Percentiles rank a stretch among this genome's conserved stretches.
Evolutionary conservation across 2,113 vertebrate species (phyloP).

Genomic region (Ciconia maguari): DNA sequence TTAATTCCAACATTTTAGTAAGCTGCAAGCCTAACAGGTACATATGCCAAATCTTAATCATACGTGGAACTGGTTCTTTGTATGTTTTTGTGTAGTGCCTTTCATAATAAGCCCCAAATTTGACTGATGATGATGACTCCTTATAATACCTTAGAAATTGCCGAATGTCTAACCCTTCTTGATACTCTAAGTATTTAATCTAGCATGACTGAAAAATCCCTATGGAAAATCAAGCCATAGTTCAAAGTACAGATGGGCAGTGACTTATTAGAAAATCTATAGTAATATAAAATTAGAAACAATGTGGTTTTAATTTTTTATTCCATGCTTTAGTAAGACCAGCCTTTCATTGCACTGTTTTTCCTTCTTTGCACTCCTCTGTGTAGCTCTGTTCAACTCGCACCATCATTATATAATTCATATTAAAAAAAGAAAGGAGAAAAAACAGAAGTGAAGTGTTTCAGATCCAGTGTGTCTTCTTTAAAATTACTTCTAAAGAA

Average conservation of each 20-base stretch:
- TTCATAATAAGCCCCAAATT: not conserved
- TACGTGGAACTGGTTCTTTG: not conserved
- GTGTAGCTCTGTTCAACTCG: not conserved
- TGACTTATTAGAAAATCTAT: not conserved
- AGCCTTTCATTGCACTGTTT: not conserved
- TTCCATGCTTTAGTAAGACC: not conserved
- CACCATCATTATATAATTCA: not conserved
- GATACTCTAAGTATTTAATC: not conserved
- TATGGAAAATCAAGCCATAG: not conserved
- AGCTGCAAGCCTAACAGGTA: not conserved
- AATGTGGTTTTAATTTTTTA: not conserved
- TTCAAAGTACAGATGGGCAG: not conserved
- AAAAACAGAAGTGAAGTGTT: not conserved
- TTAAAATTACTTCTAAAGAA: not conserved
- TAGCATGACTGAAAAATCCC: not conserved
- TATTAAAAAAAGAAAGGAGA: not conserved
- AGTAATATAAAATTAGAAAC: not conserved
- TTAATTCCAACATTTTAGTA: not conserved
- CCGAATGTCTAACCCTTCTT: not conserved
- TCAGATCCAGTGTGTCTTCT: not conserved
- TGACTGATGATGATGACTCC: not conserved
- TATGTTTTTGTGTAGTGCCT: not conserved
- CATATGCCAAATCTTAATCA: not conserved
- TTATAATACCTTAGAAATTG: not conserved
- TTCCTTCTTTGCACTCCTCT: not conserved